Evolutionary conservation across 2,797 vertebrate species (phyloP).

Genomic region (Artibeus jamaicensis): DNA sequence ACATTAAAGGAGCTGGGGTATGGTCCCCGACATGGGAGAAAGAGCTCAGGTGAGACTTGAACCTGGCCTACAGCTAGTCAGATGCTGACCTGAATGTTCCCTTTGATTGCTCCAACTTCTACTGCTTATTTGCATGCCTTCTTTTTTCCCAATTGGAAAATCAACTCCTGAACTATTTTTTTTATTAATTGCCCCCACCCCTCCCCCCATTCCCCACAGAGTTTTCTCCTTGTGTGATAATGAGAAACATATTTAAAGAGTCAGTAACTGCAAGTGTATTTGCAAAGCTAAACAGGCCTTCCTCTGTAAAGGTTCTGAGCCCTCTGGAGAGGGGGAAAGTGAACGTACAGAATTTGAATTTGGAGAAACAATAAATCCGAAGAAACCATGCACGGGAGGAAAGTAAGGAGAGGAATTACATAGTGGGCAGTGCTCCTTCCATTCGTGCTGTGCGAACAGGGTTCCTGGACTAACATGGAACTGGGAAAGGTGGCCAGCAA

Average conservation of each 20-base stretch:
- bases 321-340: neutral
- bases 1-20: neutral
- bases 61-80: neutral
- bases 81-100: neutral
- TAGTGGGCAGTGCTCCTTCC: neutral
- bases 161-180: constrained; percentile 46
- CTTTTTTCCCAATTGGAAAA: neutral
- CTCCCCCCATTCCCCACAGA: neutral
- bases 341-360: constrained; percentile 20
- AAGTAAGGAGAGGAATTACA: neutral
- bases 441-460: neutral
- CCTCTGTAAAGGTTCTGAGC: constrained; percentile 29
- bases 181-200: neutral
- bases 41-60: neutral
- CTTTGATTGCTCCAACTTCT: neutral
- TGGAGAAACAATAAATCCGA: neutral
- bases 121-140: neutral
- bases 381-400: neutral
- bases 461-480: neutral
- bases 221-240: constrained; percentile 54
- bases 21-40: neutral
- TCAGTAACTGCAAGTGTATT: constrained; percentile 22
- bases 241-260: constrained; percentile 65
- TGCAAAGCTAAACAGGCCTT: constrained; percentile 31
- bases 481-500: neutral